These are phyloP conservation scores for Hucho hucho DNA, from an alignment of 2,113 vertebrate species.

Conservation along the genomic window DNA sequence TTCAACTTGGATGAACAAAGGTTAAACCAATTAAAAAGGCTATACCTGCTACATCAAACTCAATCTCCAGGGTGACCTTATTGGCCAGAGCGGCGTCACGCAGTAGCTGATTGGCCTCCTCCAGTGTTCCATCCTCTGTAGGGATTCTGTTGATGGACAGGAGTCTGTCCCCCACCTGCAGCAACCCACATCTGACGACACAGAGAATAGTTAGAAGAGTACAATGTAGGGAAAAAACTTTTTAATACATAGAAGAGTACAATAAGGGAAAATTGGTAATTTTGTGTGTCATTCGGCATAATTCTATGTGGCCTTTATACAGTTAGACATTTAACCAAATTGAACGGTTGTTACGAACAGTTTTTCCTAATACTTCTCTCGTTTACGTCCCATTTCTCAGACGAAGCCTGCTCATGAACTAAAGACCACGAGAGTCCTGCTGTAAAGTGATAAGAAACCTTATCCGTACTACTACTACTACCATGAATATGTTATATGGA, in stretches of 20 bases:
- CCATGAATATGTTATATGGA: no score
- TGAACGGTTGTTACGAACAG: neutral
- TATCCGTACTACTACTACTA: no score
- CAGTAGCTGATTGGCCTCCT: slow-evolving; percentile 96
- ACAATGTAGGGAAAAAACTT: neutral
- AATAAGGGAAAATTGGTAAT: no score
- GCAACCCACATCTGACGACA: slow-evolving; percentile 83
- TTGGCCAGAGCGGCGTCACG: slow-evolving; percentile 88
- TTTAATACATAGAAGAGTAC: neutral
- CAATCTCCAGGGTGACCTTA: slow-evolving; percentile 87
- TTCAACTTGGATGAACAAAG: neutral
- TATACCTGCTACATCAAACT: slow-evolving; percentile 91
- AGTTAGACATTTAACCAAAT: neutral
- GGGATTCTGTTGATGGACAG: slow-evolving; percentile 91
- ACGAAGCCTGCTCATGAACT: no score
- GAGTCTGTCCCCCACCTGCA: slow-evolving; percentile 92
- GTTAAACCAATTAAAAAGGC: neutral
- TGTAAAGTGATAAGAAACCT: no score
- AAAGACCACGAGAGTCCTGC: no score
- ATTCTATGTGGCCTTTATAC: neutral
- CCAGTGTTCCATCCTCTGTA: slow-evolving; percentile 92
- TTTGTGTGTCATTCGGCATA: no score
- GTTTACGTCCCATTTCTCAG: no score
- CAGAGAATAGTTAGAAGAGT: slow-evolving; percentile 2
- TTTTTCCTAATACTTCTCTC: no score